Conservation (phyloP, 2,797 vertebrate genomes). For the Thunnus albacares region DNA sequence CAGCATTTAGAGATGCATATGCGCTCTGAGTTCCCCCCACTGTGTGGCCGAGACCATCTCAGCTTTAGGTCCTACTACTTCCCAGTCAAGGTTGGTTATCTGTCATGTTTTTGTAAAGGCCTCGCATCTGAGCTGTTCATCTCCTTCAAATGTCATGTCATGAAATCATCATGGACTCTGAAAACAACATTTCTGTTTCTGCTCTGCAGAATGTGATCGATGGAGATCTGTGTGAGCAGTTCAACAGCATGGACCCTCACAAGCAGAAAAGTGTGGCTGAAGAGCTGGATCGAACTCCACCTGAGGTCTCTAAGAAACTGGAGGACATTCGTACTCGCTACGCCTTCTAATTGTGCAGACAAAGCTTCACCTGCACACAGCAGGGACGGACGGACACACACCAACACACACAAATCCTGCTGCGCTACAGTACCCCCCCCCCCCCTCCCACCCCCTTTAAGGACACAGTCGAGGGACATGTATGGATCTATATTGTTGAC, state of each 20-base stretch:
- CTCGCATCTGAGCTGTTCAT: background rate
- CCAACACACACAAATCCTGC: background rate
- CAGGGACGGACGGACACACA: background rate
- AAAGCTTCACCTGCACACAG: background rate
- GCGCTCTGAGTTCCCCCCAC: slow-evolving; percentile 96
- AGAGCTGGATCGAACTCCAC: slow-evolving; percentile 96
- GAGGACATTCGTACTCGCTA: slow-evolving; percentile 99
- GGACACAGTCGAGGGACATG: slow-evolving; percentile 1
- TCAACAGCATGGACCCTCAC: slow-evolving; percentile 99
- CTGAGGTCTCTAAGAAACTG: slow-evolving; percentile 98
- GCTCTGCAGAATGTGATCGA: slow-evolving; percentile 95
- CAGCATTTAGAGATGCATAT: slow-evolving; percentile 99
- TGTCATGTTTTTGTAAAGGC: background rate
- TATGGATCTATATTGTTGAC: background rate
- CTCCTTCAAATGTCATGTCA: background rate
- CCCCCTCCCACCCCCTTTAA: background rate
- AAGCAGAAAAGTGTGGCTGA: slow-evolving; percentile 98
- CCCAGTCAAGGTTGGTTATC: slow-evolving; percentile 92
- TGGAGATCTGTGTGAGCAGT: slow-evolving; percentile 98
- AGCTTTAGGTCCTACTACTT: slow-evolving; percentile 99
- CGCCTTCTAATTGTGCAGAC: slow-evolving; percentile 88
- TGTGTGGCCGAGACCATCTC: slow-evolving; percentile 97
- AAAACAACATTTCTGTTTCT: background rate
- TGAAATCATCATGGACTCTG: background rate
- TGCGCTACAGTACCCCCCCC: background rate